Evolutionary conservation across 1,140 invertebrate genomes (phyloP).

Genomic region (Bombus waltoni): DNA sequence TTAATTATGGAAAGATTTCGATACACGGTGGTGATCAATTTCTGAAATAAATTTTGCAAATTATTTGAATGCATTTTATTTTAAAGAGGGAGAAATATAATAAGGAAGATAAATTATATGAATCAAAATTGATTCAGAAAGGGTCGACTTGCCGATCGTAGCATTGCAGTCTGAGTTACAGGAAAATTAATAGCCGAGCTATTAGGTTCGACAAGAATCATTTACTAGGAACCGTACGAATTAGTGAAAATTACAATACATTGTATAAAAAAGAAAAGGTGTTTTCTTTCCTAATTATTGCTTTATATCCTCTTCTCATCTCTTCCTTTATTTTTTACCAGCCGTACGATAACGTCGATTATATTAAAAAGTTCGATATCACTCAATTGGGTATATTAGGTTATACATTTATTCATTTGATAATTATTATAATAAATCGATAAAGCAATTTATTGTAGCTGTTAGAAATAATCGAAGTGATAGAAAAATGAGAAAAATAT

Average conservation of each 20-base stretch:
- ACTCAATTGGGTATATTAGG: background rate
- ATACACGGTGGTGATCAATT: background rate
- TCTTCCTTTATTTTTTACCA: background rate
- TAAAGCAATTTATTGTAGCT: background rate
- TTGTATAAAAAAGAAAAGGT: slow-evolving; percentile 44
- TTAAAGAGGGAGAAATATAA: background rate
- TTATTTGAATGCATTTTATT: background rate
- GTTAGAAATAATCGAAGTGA: background rate
- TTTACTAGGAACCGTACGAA: slow-evolving; percentile 34
- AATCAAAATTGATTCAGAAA: slow-evolving; percentile 9
- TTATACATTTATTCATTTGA: background rate
- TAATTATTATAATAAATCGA: background rate
- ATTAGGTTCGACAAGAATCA: slow-evolving; percentile 25
- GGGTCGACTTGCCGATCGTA: background rate
- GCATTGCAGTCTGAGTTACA: slow-evolving; percentile 21
- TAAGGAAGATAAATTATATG: too few species aligned
- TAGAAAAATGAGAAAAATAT: background rate
- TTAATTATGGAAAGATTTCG: background rate
- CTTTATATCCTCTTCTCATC: background rate
- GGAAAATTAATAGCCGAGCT: slow-evolving; percentile 15
- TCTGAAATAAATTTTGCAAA: background rate
- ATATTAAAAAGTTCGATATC: background rate
- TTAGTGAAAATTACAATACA: slow-evolving; percentile 54
- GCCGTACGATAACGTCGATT: background rate
- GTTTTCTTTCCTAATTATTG: background rate